Conservation (phyloP, 2,888 invertebrate species). For the Ephialtes manifestator region DNA sequence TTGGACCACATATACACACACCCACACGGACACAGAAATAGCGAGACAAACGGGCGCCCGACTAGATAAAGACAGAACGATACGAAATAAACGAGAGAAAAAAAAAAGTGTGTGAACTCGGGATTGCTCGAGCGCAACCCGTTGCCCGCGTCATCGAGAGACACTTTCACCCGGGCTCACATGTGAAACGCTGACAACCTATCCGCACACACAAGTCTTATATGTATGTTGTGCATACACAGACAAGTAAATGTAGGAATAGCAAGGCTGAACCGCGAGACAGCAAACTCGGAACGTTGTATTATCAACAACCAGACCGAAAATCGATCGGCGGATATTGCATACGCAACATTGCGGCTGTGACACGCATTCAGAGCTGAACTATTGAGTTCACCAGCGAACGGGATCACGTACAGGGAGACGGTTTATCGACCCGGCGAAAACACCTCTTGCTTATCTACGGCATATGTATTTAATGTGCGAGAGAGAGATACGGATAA, state of each 20-base stretch:
- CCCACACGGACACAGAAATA: slow-evolving; percentile 26
- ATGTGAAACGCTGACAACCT: slow-evolving; percentile 49
- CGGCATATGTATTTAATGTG: not conserved
- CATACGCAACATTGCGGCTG: slow-evolving; percentile 58
- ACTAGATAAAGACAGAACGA: not conserved
- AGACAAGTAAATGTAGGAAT: slow-evolving; percentile 11
- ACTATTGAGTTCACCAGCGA: slow-evolving; percentile 1
- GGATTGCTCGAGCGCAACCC: slow-evolving; percentile 53
- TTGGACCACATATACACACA: slow-evolving; percentile 3
- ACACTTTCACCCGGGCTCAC: slow-evolving; percentile 62
- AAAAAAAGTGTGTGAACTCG: slow-evolving; percentile 20
- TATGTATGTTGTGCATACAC: not conserved
- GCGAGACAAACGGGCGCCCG: slow-evolving; percentile 20
- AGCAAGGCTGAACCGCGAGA: slow-evolving; percentile 58
- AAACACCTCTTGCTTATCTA: not conserved
- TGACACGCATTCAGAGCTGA: slow-evolving; percentile 27
- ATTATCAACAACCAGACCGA: slow-evolving; percentile 68
- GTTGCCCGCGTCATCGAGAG: slow-evolving; percentile 58
- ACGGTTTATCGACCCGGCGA: slow-evolving; percentile 40
- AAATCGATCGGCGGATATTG: slow-evolving; percentile 71
- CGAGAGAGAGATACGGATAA: not conserved
- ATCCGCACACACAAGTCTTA: not conserved
- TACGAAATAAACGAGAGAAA: not conserved
- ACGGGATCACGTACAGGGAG: slow-evolving; percentile 12
- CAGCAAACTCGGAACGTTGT: slow-evolving; percentile 56